phyloP scores from a whole-genome alignment of 2,113 vertebrate species.

The Nothocercus nigrocapillus region DNA sequence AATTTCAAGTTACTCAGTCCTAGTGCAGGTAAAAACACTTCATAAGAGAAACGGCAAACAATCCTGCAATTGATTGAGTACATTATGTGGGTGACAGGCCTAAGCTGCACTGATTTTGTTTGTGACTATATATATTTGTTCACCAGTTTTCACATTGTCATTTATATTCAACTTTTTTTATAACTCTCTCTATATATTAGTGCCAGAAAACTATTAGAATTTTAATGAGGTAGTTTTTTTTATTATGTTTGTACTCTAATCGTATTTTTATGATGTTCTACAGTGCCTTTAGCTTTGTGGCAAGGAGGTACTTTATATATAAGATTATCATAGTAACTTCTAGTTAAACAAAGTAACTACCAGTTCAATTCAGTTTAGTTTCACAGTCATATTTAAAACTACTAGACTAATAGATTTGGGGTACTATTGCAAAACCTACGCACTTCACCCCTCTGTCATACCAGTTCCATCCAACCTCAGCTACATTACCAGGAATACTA shows the following conservation, averaged over 20 bases:
- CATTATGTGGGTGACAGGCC: conserved; percentile 46
- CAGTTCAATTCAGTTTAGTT: background rate
- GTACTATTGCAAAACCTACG: background rate
- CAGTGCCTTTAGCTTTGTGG: background rate
- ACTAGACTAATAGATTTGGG: background rate
- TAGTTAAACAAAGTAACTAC: background rate
- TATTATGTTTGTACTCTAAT: background rate
- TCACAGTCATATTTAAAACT: background rate
- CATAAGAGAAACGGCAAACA: conserved; percentile 45
- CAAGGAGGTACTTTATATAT: background rate
- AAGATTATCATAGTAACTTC: background rate
- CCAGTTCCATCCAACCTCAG: background rate
- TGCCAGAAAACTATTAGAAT: background rate
- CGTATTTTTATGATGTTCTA: background rate
- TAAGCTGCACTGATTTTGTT: conserved; percentile 41
- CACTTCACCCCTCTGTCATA: background rate
- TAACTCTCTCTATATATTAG: background rate
- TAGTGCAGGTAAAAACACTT: conserved; percentile 55
- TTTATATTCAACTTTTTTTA: background rate
- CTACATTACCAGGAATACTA: background rate
- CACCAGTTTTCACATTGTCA: background rate
- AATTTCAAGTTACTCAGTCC: conserved; percentile 29
- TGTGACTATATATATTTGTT: conserved; percentile 39
- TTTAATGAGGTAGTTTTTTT: background rate
- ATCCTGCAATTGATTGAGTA: conserved; percentile 49